These are phyloP conservation scores for Epirrhoe tristata DNA, from an alignment of 2,888 invertebrate genomes.

Conservation along the genomic window DNA sequence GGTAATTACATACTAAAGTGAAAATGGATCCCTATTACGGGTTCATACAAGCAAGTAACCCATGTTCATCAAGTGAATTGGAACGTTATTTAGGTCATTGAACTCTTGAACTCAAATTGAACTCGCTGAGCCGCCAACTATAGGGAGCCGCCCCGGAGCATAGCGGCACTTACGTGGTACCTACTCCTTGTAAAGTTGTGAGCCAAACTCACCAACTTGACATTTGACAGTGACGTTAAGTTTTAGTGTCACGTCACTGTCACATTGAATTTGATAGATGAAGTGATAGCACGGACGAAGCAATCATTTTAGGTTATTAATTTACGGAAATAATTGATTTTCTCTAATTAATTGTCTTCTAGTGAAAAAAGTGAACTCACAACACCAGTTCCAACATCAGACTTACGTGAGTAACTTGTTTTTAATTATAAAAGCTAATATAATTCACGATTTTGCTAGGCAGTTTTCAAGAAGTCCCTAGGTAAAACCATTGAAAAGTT, in stretches of 20 bases:
- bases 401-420: slow-evolving; percentile 30
- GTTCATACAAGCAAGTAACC: too few relatives aligned
- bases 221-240: too few relatives aligned
- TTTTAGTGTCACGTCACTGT: neutral
- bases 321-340: slow-evolving; percentile 10
- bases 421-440: neutral
- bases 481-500: slow-evolving; percentile 12
- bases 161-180: too few relatives aligned
- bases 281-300: neutral
- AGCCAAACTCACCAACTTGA: too few relatives aligned
- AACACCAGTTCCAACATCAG: neutral
- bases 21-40: too few relatives aligned
- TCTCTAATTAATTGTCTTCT: neutral
- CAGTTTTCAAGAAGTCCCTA: slow-evolving; percentile 27
- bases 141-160: too few relatives aligned
- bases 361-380: slow-evolving; percentile 4
- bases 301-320: slow-evolving; percentile 18
- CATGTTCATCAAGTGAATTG: neutral
- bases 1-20: too few relatives aligned
- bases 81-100: slow-evolving; percentile 1
- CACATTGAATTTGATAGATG: slow-evolving; percentile 1
- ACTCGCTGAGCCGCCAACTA: too few relatives aligned
- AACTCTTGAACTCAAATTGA: neutral
- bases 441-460: slow-evolving; percentile 30
- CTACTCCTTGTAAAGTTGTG: too few relatives aligned